Base-by-base conservation (phyloP, 2,888 invertebrate species). In the Encarsia formosa region DNA sequence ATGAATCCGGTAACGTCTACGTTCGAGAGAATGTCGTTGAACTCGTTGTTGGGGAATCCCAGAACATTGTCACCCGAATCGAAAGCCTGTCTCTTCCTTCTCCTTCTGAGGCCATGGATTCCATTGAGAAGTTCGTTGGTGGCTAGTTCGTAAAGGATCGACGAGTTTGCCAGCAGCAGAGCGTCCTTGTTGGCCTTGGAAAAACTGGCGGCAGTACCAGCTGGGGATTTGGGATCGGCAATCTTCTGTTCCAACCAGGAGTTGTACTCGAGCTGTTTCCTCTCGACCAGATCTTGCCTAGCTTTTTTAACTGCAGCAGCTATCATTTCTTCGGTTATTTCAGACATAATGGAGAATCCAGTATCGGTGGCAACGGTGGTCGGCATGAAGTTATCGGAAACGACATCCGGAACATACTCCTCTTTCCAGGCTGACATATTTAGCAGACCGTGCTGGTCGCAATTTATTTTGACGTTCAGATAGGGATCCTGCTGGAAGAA, bases 151-250 rank as follows among this genome's bases (percentile, higher is more conserved):
- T 88, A 84, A 64, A 92, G 82, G 9, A 92, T 78, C 0, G 93
- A 94, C 0, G 88, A 86, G 65, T 94, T 94, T 9, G 92, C 91
- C 22, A 92, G 75, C 54, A 86, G 80, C 8, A 93, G 73, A 1
- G 94, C 91, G 64, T 88, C 87, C 68, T 83, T 82, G 71, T 89
- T 93, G 20, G 93, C 91, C 66, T 92, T 91, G 50, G 90, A 91
- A 75, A 93, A 92, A 0, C 91, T 91, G 1, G 91, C 92, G 1
- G 91, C 91, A 0, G 87, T 90, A 3, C 93, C 92, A 13, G 86
- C 83, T 0, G 92, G 86, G 0, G 91, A 91, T 65, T 88, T 88
- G 0, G 92, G 89, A 68, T 91, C 91, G 0, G 88, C 87, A 24
- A 63, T 60, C 43, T 64, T 65, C 16, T 69, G 70, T 23, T 70